phyloP scores from a whole-genome alignment of 2,113 vertebrate species.

The Myiopsitta monachus region DNA sequence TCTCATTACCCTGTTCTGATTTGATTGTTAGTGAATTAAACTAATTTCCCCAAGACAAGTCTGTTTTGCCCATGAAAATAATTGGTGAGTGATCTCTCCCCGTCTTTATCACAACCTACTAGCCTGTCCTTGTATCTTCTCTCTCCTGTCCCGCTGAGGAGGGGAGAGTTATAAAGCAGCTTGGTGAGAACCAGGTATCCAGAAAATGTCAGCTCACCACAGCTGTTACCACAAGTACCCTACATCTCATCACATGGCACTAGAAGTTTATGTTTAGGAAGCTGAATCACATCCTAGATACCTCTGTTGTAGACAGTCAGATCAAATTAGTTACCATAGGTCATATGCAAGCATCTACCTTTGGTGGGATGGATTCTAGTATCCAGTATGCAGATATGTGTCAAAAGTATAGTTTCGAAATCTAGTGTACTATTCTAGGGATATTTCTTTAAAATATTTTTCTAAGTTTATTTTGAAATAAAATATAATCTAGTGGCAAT shows the following conservation, averaged over 20 bases:
- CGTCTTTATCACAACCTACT: rapidly evolving
- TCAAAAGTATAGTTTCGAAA: neutral
- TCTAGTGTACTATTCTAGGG: neutral
- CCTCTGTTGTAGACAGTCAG: neutral
- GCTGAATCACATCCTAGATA: neutral
- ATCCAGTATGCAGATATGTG: neutral
- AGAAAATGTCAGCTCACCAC: neutral
- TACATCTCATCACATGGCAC: neutral
- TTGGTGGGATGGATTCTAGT: neutral
- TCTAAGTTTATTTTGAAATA: neutral
- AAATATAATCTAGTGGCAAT: neutral
- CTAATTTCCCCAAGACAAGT: rapidly evolving
- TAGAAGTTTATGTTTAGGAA: neutral
- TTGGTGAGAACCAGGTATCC: neutral
- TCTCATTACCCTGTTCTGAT: neutral
- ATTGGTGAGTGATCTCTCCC: neutral
- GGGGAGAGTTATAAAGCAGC: rapidly evolving
- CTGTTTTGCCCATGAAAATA: neutral
- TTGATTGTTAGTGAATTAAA: neutral
- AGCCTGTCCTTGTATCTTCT: rapidly evolving
- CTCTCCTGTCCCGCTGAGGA: neutral
- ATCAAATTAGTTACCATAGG: neutral
- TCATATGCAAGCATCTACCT: neutral
- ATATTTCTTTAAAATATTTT: neutral
- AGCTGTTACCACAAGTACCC: neutral